Evolutionary conservation across 2,888 invertebrate species (phyloP).

Genomic region (Argyresthia albistria): DNA sequence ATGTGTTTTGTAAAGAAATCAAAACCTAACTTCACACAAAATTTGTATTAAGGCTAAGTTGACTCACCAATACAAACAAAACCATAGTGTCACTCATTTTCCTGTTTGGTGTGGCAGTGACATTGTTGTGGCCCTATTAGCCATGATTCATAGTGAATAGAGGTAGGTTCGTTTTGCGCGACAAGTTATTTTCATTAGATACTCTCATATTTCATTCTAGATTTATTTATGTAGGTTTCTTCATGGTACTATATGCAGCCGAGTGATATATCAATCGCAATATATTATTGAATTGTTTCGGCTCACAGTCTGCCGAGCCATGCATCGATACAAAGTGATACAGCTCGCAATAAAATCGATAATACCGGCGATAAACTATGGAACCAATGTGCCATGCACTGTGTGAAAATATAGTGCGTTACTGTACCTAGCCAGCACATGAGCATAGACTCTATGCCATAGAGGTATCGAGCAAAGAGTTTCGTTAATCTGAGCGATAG

Average conservation of each 20-base stretch:
- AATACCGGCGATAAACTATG: not conserved
- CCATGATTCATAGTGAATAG: no score
- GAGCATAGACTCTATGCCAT: not conserved
- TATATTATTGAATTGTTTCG: not conserved
- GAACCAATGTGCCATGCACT: not conserved
- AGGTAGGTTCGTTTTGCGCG: no score
- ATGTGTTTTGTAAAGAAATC: no score
- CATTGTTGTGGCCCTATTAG: no score
- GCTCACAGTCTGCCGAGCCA: not conserved
- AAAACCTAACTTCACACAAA: no score
- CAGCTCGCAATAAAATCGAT: conserved; percentile 2
- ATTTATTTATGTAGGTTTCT: not conserved
- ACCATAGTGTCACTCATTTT: no score
- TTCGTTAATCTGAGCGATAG: no score
- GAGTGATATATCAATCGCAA: not conserved
- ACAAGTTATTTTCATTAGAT: no score
- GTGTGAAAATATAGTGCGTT: not conserved
- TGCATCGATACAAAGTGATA: not conserved
- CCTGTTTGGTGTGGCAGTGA: no score
- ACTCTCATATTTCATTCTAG: no score
- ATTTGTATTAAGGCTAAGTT: no score
- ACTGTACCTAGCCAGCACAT: not conserved
- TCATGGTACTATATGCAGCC: not conserved
- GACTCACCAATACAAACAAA: no score
- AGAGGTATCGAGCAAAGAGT: not conserved